These are phyloP conservation scores for Zaprionus nigranus DNA, from an alignment of 1,140 invertebrate species.

Conservation along the genomic window DNA sequence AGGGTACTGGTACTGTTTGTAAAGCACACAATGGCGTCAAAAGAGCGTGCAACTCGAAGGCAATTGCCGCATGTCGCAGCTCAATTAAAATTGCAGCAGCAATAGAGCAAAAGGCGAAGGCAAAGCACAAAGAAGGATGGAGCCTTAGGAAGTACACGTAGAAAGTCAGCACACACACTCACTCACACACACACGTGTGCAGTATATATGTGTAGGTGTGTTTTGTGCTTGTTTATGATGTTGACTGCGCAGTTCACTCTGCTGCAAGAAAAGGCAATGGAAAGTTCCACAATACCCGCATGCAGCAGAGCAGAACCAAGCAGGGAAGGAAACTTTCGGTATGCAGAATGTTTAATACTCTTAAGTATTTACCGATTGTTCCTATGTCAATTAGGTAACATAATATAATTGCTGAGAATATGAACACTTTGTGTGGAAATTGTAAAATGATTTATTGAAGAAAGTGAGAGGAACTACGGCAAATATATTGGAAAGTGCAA, in stretches of 20 bases:
- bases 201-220: background rate
- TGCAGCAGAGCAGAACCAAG: slow-evolving; percentile 26
- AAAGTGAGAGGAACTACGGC: background rate
- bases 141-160: slow-evolving; percentile 26
- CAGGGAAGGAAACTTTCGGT: no score
- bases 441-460: no score
- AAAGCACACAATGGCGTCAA: slow-evolving; percentile 77
- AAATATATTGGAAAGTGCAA: background rate
- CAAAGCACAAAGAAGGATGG: background rate
- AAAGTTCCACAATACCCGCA: no score
- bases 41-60: slow-evolving; percentile 78
- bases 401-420: background rate
- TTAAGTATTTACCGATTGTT: background rate
- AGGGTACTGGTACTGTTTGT: slow-evolving; percentile 20
- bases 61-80: slow-evolving; percentile 78
- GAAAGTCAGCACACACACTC: slow-evolving; percentile 65
- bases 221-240: slow-evolving; percentile 25
- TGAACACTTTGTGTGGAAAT: background rate
- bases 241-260: slow-evolving; percentile 57
- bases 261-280: slow-evolving; percentile 71
- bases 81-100: slow-evolving; percentile 81
- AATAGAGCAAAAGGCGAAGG: slow-evolving; percentile 27
- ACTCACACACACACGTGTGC: slow-evolving; percentile 41
- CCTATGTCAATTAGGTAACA: background rate
- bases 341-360: background rate